Evolutionary conservation across 2,888 invertebrate species (phyloP).

Genomic region (Caenorhabditis afra): DNA sequence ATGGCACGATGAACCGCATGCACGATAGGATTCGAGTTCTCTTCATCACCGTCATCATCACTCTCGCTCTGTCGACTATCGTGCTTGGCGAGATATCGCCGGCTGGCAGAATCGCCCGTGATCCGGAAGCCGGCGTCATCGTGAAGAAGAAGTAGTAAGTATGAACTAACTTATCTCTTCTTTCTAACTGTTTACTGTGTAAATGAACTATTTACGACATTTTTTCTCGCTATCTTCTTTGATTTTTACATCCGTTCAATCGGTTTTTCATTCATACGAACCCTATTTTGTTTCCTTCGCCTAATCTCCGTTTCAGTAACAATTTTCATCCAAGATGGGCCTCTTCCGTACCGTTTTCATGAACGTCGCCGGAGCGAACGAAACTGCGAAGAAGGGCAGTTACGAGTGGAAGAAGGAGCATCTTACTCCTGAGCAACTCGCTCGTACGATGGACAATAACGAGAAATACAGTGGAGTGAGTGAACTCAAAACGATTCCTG

Average conservation of each 20-base stretch:
- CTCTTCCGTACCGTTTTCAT: constrained; percentile 70
- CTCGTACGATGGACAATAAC: constrained; percentile 62
- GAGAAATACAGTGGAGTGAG: constrained; percentile 68
- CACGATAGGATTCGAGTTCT: constrained; percentile 75
- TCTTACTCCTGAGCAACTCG: constrained; percentile 63
- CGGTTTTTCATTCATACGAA: constrained; percentile 35
- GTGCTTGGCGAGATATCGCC: constrained; percentile 63
- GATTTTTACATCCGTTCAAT: constrained; percentile 66
- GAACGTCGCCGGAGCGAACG: constrained; percentile 65
- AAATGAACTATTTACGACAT: too few relatives aligned
- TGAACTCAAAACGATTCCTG: background rate
- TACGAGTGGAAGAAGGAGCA: constrained; percentile 69
- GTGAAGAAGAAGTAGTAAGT: constrained; percentile 64
- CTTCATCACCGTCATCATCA: constrained; percentile 70
- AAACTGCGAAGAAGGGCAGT: constrained; percentile 62
- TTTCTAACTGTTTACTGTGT: constrained; percentile 6
- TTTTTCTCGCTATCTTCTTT: background rate
- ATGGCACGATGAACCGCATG: constrained; percentile 76
- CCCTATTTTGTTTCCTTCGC: constrained; percentile 6
- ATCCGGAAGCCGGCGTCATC: constrained; percentile 69
- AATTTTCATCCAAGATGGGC: constrained; percentile 62
- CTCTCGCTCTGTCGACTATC: constrained; percentile 67
- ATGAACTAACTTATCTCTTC: background rate
- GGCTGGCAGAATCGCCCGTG: constrained; percentile 62
- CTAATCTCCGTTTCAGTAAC: constrained; percentile 12